Conservation (phyloP, 1,140 invertebrate genomes). For the Trachymyrmex cornetzi region DNA sequence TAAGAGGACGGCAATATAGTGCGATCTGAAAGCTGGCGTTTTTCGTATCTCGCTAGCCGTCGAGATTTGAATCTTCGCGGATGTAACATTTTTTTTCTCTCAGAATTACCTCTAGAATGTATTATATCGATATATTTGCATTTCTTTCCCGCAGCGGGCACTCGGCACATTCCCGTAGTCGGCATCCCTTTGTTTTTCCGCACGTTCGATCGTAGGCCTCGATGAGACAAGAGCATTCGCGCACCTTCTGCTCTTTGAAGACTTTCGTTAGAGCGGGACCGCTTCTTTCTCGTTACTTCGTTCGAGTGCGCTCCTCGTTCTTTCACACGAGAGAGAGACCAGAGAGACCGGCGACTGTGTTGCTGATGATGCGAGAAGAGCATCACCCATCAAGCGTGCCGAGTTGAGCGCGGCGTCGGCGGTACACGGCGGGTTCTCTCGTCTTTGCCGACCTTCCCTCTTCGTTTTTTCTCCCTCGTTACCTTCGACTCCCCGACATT, state of each 20-base stretch:
- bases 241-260: slow-evolving; percentile 27
- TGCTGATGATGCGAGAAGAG: slow-evolving; percentile 71
- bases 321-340: slow-evolving; percentile 57
- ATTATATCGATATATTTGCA: not conserved
- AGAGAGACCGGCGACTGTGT: slow-evolving; percentile 40
- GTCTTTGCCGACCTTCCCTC: slow-evolving; percentile 24
- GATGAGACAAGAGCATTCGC: slow-evolving; percentile 13
- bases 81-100: slow-evolving; percentile 24
- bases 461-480: slow-evolving; percentile 65
- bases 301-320: slow-evolving; percentile 49
- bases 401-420: slow-evolving; percentile 9
- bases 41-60: not conserved
- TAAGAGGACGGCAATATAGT: too few species aligned
- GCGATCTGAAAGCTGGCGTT: not conserved
- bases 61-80: not conserved
- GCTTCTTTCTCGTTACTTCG: slow-evolving; percentile 43
- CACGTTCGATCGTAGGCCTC: slow-evolving; percentile 8
- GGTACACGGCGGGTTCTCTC: not conserved
- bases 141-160: not conserved
- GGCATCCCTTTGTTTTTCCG: slow-evolving; percentile 43
- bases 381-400: slow-evolving; percentile 66
- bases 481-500: slow-evolving; percentile 76
- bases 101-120: slow-evolving; percentile 7
- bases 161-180: not conserved
- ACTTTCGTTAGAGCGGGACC: slow-evolving; percentile 28